Evolutionary conservation across 2,888 invertebrate genomes (phyloP), one percentile per base, ranked within the genome.

Genomic region (Bursaphelenchus okinawaensis): DNA sequence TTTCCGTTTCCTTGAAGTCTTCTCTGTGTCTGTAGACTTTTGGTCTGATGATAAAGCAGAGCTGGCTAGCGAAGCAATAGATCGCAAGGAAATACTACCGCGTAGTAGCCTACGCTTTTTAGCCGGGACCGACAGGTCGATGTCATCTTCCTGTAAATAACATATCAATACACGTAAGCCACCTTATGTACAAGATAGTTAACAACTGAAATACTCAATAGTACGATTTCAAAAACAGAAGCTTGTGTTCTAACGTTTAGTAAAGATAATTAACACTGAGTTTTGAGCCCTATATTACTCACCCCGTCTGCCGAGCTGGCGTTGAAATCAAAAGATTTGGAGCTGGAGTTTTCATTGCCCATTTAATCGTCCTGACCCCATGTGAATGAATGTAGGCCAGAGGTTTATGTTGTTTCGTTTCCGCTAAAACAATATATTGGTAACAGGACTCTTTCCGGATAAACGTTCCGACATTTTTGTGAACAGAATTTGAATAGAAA

Each of bases 1-100:
- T 23, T 59, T 59, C n/a, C 60, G 60, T 52, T 59, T 59, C 40
- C 60, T 7, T 12, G 55, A 24, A 2, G 1, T 27, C 26, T 56
- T 27, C 4, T 56, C 27, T n/a, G 23, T 1, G 19, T 27, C 29
- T 23, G n/a, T 4, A 22, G 23, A 19, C 19, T 56, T 56, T n/a
- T 23, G 24, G n/a, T 24, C n/a, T 1, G 22, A 23, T 20, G 51
- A 51, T 59, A 22, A 16, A 20, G 52, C 19, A 8, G 60, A 59
- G 20, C 60, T 59, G 19, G 60, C 60, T 2, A 28, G 40, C 12
- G 60, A 59, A 9, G 60, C 60, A 27, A 59, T n/a, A 12, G 24
- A 26, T 40, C 60, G 40, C 19, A 59, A 6, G 20, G 60, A 59
- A 40, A 59, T 23, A 27, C 60, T 59, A 16, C 31, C 31, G 26